phyloP scores from a whole-genome alignment of 2,797 vertebrate genomes.

The Sebastes itinus region DNA sequence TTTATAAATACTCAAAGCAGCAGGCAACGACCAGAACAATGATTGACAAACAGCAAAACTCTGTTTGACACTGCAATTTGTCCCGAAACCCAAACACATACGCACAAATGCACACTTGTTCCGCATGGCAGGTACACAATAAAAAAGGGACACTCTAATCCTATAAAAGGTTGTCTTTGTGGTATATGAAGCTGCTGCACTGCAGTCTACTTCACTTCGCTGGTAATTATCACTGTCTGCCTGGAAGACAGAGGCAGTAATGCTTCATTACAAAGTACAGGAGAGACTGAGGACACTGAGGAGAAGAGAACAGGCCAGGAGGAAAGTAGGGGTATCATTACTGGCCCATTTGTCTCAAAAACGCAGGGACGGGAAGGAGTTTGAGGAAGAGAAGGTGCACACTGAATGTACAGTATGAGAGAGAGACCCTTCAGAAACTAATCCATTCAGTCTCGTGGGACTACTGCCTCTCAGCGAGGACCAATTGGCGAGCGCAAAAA shows the following conservation, averaged over 20 bases:
- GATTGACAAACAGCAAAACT: slow-evolving; percentile 43
- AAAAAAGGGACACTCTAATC: slow-evolving; percentile 66
- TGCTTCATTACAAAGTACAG: slow-evolving; percentile 74
- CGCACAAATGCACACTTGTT: slow-evolving; percentile 19
- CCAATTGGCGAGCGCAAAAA: slow-evolving; percentile 22
- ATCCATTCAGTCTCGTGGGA: slow-evolving; percentile 34
- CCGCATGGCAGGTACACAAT: slow-evolving; percentile 44
- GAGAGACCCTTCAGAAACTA: slow-evolving; percentile 43
- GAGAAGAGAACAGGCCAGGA: slow-evolving; percentile 42
- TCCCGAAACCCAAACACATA: slow-evolving; percentile 29
- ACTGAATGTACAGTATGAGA: background rate
- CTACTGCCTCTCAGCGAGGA: slow-evolving; percentile 23
- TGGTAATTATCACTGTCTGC: slow-evolving; percentile 80
- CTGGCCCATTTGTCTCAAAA: slow-evolving; percentile 47
- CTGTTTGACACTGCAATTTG: slow-evolving; percentile 12
- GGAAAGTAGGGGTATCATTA: slow-evolving; percentile 53
- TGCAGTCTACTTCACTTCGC: slow-evolving; percentile 64
- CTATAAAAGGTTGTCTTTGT: slow-evolving; percentile 80
- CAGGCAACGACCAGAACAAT: background rate
- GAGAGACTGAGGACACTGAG: slow-evolving; percentile 26
- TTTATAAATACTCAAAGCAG: slow-evolving; percentile 12
- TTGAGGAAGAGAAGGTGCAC: slow-evolving; percentile 31
- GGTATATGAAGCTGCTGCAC: slow-evolving; percentile 71
- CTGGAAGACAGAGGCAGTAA: slow-evolving; percentile 68
- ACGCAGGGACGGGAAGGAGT: slow-evolving; percentile 8